These are phyloP conservation scores for Aphis craccivora DNA, from an alignment of 1,140 invertebrate genomes.

Conservation along the genomic window DNA sequence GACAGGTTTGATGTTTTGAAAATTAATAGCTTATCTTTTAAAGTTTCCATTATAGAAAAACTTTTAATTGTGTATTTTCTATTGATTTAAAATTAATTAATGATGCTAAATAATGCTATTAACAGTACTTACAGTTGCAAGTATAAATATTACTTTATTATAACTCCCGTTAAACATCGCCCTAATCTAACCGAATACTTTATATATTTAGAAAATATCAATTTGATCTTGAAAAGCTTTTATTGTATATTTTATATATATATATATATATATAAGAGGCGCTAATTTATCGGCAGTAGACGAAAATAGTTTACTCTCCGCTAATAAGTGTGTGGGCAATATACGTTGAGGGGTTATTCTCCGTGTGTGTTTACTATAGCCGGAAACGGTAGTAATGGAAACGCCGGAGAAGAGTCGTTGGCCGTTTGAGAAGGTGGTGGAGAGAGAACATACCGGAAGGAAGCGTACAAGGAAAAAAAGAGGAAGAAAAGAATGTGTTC, in stretches of 20 bases:
- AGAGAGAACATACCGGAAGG: not conserved
- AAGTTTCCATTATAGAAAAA: no score
- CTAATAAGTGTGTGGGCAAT: not conserved
- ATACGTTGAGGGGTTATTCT: not conserved
- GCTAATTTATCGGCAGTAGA: conserved; percentile 21
- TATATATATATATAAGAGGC: not conserved
- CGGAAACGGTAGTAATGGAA: conserved; percentile 32
- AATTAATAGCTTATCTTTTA: no score
- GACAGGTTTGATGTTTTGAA: no score
- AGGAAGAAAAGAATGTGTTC: not conserved
- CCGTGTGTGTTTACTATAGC: not conserved
- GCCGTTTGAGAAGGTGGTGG: not conserved
- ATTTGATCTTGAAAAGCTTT: not conserved
- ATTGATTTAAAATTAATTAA: not conserved
- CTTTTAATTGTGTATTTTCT: not conserved
- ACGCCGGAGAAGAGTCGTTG: not conserved
- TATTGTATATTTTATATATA: not conserved
- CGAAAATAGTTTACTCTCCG: not conserved
- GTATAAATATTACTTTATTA: no score
- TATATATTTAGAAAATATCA: not conserved
- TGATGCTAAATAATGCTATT: no score
- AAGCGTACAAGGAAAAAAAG: not conserved
- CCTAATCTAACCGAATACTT: not conserved
- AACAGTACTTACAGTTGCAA: no score
- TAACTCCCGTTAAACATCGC: not conserved